phyloP scores from a whole-genome alignment of 2,797 vertebrate genomes.

The Acomys russatus region DNA sequence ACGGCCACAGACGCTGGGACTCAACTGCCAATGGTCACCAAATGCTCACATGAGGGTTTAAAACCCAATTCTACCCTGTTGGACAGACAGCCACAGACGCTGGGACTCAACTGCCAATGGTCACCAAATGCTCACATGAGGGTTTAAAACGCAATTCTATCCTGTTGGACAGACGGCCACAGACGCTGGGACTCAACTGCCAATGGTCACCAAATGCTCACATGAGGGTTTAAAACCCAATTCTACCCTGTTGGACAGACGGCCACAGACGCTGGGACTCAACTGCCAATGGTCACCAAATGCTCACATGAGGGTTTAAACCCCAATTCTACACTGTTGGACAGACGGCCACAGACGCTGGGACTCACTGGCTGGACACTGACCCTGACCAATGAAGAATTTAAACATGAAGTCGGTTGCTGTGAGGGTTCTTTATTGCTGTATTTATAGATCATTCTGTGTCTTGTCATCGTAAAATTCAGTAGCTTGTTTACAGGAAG shows the following conservation, averaged over 20 bases:
- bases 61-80: not conserved
- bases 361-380: not conserved
- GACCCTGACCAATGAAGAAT: conserved; percentile 42
- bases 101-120: no score
- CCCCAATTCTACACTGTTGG: not conserved
- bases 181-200: no score
- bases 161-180: no score
- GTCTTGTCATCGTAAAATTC: conserved; percentile 74
- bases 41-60: not conserved
- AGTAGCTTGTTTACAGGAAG: conserved; percentile 62
- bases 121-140: no score
- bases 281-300: not conserved
- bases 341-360: not conserved
- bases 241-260: not conserved
- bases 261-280: not conserved
- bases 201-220: not conserved
- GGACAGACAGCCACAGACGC: not conserved
- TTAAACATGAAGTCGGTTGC: conserved; percentile 55
- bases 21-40: not conserved
- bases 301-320: not conserved
- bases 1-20: no score
- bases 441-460: conserved; percentile 66
- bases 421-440: conserved; percentile 36
- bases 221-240: not conserved
- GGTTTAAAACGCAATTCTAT: no score